A percentile compares a stretch with the other conserved stretches of the same genome.
Conservation (phyloP, 2,113 vertebrate genomes). For the Oceanodroma tethys region DNA sequence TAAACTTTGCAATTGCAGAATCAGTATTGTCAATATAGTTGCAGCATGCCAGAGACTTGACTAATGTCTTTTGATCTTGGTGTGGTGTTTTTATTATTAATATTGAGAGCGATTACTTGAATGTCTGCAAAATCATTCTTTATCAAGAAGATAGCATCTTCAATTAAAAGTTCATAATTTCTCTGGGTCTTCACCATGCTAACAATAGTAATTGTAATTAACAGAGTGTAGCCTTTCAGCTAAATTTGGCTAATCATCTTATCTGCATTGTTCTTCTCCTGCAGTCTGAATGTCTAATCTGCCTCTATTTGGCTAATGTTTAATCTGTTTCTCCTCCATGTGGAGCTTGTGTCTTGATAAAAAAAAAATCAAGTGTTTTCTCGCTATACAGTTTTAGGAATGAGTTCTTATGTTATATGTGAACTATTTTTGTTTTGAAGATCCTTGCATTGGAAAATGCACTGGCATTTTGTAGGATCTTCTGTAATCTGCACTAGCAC, state of each 20-base stretch:
- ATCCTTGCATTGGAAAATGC: background rate
- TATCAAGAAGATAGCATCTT: background rate
- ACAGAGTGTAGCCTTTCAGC: background rate
- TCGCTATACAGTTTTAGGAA: background rate
- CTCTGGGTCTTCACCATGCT: background rate
- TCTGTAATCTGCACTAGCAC: background rate
- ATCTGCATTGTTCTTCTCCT: background rate
- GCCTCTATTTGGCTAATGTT: background rate
- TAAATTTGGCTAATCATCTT: background rate
- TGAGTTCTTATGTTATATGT: background rate
- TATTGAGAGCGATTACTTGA: background rate
- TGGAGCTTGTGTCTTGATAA: background rate
- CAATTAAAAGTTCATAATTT: background rate
- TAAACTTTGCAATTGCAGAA: background rate
- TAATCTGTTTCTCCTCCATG: background rate
- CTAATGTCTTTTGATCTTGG: background rate
- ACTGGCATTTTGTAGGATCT: background rate
- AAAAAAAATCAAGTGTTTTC: background rate
- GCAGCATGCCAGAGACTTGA: background rate
- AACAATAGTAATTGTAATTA: background rate
- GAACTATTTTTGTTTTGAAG: background rate
- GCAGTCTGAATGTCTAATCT: background rate
- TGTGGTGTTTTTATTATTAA: background rate
- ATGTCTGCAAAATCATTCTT: background rate
- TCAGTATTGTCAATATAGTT: background rate